Conservation (phyloP, 2,113 vertebrate genomes). For the Eretmochelys imbricata region DNA sequence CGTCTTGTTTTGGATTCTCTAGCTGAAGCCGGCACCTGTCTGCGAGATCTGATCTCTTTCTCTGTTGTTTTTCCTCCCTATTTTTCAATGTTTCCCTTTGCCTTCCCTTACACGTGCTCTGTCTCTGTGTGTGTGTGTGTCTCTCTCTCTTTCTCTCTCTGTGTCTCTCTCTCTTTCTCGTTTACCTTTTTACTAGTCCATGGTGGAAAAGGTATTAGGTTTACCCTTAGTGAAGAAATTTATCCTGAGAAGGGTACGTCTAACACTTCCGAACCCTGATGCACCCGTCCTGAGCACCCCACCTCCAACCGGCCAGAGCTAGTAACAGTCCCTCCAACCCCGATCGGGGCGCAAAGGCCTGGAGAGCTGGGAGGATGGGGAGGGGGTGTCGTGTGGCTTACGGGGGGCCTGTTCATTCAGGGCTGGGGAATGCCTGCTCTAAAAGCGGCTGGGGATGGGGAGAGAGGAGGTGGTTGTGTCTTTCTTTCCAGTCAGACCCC, state of each 20-base stretch:
- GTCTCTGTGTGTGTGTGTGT: too few species aligned
- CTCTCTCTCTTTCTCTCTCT: conserved; percentile 40
- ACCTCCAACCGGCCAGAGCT: conserved; percentile 68
- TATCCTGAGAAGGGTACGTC: conserved; percentile 99
- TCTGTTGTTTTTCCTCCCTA: conserved; percentile 56
- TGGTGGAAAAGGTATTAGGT: conserved; percentile 98
- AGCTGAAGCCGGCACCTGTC: conserved; percentile 48
- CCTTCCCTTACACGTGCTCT: neutral
- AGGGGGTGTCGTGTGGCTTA: neutral
- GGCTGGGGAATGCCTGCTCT: neutral
- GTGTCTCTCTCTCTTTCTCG: conserved; percentile 60
- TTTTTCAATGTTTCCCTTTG: neutral
- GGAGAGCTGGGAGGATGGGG: neutral
- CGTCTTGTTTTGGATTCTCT: conserved; percentile 53
- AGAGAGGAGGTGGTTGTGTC: neutral
- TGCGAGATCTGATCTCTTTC: conserved; percentile 77
- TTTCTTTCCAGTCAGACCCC: neutral
- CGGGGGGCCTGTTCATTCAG: neutral
- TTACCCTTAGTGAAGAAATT: conserved; percentile 99
- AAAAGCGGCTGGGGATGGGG: neutral
- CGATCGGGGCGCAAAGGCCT: neutral
- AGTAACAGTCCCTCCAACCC: conserved; percentile 72
- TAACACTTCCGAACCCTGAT: conserved; percentile 43
- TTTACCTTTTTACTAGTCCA: conserved; percentile 89
- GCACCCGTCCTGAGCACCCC: conserved; percentile 63